Percentiles rank a stretch among this genome's conserved stretches.
Evolutionary conservation across 2,797 vertebrate genomes (phyloP).

Genomic region (Melanotaenia maccullochi): DNA sequence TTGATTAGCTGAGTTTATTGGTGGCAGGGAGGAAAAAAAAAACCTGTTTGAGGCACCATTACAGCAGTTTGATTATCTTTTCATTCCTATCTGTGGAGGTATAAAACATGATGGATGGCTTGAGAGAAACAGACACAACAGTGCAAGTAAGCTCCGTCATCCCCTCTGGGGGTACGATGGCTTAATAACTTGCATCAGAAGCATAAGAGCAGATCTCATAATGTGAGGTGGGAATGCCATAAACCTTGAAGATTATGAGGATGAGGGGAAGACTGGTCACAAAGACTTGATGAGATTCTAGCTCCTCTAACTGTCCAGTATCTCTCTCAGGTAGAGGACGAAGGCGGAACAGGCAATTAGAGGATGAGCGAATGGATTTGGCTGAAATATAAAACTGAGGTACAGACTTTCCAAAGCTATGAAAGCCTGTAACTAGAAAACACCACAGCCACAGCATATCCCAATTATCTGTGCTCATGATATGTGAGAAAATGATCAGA

Average conservation of each 20-base stretch:
- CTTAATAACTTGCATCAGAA: slow-evolving; percentile 69
- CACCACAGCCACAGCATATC: slow-evolving; percentile 14
- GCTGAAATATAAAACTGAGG: slow-evolving; percentile 7
- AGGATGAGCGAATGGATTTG: slow-evolving; percentile 3
- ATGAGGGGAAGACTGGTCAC: slow-evolving; percentile 35
- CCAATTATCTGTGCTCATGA: slow-evolving; percentile 31
- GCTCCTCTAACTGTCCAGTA: background rate
- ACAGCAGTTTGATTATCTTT: slow-evolving; percentile 80
- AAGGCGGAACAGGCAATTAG: slow-evolving; percentile 2
- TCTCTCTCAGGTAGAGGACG: slow-evolving; percentile 5
- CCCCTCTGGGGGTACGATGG: slow-evolving; percentile 49
- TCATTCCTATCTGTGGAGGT: slow-evolving; percentile 80
- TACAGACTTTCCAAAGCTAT: slow-evolving; percentile 29
- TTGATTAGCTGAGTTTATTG: slow-evolving; percentile 84
- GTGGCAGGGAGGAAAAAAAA: slow-evolving; percentile 45
- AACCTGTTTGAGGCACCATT: slow-evolving; percentile 65
- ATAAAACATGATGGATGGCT: slow-evolving; percentile 76
- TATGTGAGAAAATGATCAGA: slow-evolving; percentile 18
- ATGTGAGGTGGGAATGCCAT: slow-evolving; percentile 44
- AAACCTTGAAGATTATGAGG: slow-evolving; percentile 49
- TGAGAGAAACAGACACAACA: slow-evolving; percentile 47
- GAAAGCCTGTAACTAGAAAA: slow-evolving; percentile 21
- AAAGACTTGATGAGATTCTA: slow-evolving; percentile 33
- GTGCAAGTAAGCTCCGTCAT: slow-evolving; percentile 40
- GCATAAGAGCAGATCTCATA: slow-evolving; percentile 55